Conservation (phyloP, 2,113 vertebrate species). For the Percina caprodes region DNA sequence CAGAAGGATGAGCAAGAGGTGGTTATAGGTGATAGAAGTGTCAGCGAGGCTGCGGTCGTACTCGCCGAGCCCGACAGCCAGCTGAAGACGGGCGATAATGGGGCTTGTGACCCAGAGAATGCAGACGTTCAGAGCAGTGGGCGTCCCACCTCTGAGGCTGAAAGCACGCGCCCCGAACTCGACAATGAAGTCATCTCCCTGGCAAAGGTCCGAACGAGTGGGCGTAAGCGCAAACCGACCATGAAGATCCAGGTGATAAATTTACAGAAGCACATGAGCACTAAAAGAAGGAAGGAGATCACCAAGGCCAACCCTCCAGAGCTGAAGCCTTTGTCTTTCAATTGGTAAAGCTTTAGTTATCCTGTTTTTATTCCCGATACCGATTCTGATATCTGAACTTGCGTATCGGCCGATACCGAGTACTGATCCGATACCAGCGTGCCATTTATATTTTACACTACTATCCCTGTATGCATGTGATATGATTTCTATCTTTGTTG, state of each 20-base stretch:
- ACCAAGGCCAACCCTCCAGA: background rate
- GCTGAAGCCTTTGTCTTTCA: constrained; percentile 31
- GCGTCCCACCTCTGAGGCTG: background rate
- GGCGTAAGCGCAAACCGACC: constrained; percentile 72
- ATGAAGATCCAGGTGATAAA: constrained; percentile 77
- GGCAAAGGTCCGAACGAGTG: constrained; percentile 69
- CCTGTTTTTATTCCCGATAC: too few species aligned
- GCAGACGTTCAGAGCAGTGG: constrained; percentile 1
- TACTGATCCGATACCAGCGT: too few species aligned
- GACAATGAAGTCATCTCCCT: background rate
- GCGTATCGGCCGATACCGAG: too few species aligned
- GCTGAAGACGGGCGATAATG: background rate
- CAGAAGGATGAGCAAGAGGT: background rate
- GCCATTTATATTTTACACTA: too few species aligned
- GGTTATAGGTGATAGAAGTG: background rate
- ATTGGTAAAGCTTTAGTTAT: constrained; percentile 50
- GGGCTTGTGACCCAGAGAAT: background rate
- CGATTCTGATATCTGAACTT: too few species aligned
- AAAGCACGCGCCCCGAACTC: background rate
- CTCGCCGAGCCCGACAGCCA: background rate
- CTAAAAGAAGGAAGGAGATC: constrained; percentile 24
- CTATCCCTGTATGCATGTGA: too few species aligned
- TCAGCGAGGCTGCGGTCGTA: background rate
- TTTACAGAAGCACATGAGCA: constrained; percentile 61
- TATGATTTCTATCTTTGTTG: too few species aligned